These are phyloP conservation scores for Drosophila parvula DNA, from an alignment of 1,140 invertebrate genomes.

Conservation along the genomic window DNA sequence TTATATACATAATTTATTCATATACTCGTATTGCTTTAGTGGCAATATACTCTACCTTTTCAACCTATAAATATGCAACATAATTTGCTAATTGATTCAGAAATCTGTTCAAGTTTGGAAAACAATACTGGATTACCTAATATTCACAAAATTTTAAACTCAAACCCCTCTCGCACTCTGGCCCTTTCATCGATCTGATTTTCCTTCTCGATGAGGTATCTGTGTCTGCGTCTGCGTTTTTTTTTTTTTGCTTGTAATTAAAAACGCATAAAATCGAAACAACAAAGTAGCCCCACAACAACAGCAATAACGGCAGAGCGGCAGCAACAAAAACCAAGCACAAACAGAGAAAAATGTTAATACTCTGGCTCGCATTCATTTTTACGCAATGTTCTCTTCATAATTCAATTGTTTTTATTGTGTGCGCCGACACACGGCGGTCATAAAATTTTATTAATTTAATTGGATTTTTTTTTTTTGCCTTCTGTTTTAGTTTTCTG, in stretches of 20 bases:
- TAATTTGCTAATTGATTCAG: background rate
- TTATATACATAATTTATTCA: too few species aligned
- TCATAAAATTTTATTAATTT: slow-evolving; percentile 76
- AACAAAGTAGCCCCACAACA: slow-evolving; percentile 56
- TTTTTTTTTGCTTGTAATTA: slow-evolving; percentile 55
- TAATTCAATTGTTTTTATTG: slow-evolving; percentile 79
- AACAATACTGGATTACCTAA: background rate
- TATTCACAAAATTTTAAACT: background rate
- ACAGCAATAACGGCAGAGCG: slow-evolving; percentile 13
- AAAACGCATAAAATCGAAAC: slow-evolving; percentile 67
- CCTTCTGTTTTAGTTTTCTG: slow-evolving; percentile 34
- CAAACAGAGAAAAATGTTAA: slow-evolving; percentile 52
- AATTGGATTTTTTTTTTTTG: slow-evolving; percentile 77
- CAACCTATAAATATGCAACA: slow-evolving; percentile 10
- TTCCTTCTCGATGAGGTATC: slow-evolving; percentile 26
- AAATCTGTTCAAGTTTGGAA: background rate
- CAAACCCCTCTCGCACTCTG: background rate
- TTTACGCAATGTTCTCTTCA: slow-evolving; percentile 72
- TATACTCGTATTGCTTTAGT: too few species aligned
- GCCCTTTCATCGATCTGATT: background rate
- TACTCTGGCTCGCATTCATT: slow-evolving; percentile 43
- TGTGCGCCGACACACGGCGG: slow-evolving; percentile 50
- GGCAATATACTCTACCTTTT: background rate
- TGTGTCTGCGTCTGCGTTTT: slow-evolving; percentile 13
- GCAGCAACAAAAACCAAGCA: slow-evolving; percentile 21